Base-by-base conservation (phyloP, 1,140 invertebrate species). In the Pantala flavescens region DNA sequence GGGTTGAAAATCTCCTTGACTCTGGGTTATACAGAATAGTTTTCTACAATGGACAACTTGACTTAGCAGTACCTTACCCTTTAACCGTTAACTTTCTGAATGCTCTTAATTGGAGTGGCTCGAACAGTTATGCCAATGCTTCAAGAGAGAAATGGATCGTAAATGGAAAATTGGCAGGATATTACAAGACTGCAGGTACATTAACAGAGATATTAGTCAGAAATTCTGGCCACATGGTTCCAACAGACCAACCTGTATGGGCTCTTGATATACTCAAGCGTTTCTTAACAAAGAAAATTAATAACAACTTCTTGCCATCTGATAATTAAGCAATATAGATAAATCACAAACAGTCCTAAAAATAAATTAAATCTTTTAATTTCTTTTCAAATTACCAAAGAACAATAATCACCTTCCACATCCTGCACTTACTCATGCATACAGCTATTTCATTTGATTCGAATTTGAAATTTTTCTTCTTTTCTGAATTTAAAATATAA, bases 151-250 rank as follows among this genome's bases (percentile, higher is more conserved):
- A 89, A 11, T 94, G 92, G 91, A 84, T 81, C 55, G 90, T 89
- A 12, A 89, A 87, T 76, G 82, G 81, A 0, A 88, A 92, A 76
- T 81, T 94, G 7, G 92, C 92, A 71, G 93, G 93, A 0, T 94
- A 93, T 81, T 88, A 89, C 0, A 90, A 91, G 79, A 85, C 87
- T 76, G 89, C 88, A 9, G 87, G 86, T 0, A 90, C 90, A 81
- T 85, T 96, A 28, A 90, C 89, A 2, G 91, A 94, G 82, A 90
- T 94, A n/a, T 80, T 93, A 79, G 87, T 94, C 0, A 84, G 92
- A 73, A 88, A 92, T 83, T 92, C 92, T 28, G 93, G 94, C 0
- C 93, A 96, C 77, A 93, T 94, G 87, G 88, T 93, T 21, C 92
- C 93, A 0, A 83, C 84, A 24, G 92, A 95, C 83, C 92, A 95